These are phyloP conservation scores for Ophthalmolycus amberensis DNA, from an alignment of 2,113 vertebrate species.

Conservation along the genomic window DNA sequence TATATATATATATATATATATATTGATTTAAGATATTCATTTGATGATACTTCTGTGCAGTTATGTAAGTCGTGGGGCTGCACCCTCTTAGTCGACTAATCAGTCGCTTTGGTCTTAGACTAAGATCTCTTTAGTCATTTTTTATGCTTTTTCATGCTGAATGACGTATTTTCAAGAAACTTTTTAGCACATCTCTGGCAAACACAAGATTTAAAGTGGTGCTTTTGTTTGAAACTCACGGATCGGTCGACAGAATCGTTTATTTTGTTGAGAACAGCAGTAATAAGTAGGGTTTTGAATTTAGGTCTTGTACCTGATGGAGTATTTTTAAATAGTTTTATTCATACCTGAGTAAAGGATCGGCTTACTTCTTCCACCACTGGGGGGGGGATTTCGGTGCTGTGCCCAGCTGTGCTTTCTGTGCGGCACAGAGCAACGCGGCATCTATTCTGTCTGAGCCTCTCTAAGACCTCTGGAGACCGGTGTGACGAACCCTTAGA, in stretches of 20 bases:
- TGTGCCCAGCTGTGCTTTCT: constrained; percentile 79
- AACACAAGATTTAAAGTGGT: background rate
- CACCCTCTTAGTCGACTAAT: background rate
- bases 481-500: constrained; percentile 45
- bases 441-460: constrained; percentile 72
- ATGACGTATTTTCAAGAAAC: background rate
- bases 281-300: background rate
- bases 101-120: background rate
- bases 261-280: background rate
- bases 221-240: no score
- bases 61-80: no score
- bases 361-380: background rate
- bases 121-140: background rate
- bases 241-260: background rate
- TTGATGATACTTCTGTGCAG: no score
- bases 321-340: background rate
- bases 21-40: no score
- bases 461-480: constrained; percentile 57
- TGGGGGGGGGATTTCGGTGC: constrained; percentile 8
- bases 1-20: no score
- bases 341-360: background rate
- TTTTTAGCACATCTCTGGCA: background rate
- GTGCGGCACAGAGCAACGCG: constrained; percentile 34
- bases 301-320: background rate
- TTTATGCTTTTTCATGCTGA: background rate